Conservation (phyloP, 2,888 invertebrate genomes). For the Panopea generosa region DNA sequence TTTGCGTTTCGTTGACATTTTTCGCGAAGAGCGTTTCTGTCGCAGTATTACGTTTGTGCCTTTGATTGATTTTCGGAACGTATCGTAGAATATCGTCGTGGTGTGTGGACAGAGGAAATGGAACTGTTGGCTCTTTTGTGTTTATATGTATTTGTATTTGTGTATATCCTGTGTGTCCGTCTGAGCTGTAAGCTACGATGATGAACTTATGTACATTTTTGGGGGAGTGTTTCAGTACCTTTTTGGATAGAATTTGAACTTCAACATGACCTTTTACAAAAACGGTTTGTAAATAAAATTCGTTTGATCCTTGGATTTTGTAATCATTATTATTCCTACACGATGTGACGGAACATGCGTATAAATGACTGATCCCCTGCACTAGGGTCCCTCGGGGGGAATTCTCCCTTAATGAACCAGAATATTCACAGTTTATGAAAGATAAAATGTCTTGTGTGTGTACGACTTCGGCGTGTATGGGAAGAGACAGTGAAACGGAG, state of each 20-base stretch:
- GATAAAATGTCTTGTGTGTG: constrained; percentile 13
- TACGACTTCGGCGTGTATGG: constrained; percentile 41
- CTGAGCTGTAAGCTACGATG: constrained; percentile 29
- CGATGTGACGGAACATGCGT: constrained; percentile 22
- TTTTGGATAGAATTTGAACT: constrained; percentile 38
- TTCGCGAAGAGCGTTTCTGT: constrained; percentile 6
- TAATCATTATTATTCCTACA: constrained; percentile 45
- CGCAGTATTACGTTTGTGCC: constrained; percentile 22
- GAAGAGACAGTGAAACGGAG: constrained; percentile 28
- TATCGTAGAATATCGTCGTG: neutral
- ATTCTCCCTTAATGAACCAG: constrained; percentile 22
- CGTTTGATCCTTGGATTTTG: constrained; percentile 29
- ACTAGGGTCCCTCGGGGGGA: constrained; percentile 36
- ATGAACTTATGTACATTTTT: constrained; percentile 23
- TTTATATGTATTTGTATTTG: constrained; percentile 26
- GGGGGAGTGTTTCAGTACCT: neutral
- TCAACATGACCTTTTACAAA: constrained; percentile 24
- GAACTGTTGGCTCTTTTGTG: neutral
- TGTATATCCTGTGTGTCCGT: constrained; percentile 40
- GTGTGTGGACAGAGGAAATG: neutral
- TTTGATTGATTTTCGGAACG: neutral
- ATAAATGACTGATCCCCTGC: constrained; percentile 36
- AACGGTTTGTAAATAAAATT: constrained; percentile 45
- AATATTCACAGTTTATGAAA: constrained; percentile 34
- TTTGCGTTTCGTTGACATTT: constrained; percentile 39